Evolutionary conservation across 2,113 vertebrate species (phyloP), one percentile per base, ranked within the genome.

Genomic region (Macaca nemestrina): DNA sequence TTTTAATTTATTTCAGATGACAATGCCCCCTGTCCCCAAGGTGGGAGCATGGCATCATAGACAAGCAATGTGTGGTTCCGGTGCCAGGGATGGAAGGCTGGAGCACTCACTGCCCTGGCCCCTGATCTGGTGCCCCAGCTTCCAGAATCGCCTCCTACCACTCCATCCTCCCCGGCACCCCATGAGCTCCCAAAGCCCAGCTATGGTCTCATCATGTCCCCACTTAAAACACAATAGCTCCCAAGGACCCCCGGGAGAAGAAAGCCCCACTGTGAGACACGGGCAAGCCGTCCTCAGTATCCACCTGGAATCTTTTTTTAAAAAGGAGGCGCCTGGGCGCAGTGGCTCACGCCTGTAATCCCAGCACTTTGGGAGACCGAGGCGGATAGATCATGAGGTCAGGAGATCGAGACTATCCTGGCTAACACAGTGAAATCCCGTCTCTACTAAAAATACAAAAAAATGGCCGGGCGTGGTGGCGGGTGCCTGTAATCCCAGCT

Each of bases 31-130:
- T 14, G 10, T 4, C n/a, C 64, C 27, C 12, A 1, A 64, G 79
- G 3, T 52, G 5, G 30, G 43, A 11, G 16, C 14, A 0, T 0
- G 0, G 43, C 8, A 1, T 7, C 3, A 6, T 0, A 64, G 43
- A 78, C 4, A 27, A 68, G 55, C 27, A 22, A 14, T 35, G 17
- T 14, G 22, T 12, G 20, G 8, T 23, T 10, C 18, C 5, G 3
- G 35, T 1, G 3, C 48, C 11, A 50, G 30, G 3, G 27, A 22
- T 18, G 8, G 18, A 25, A 55, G 6, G 8, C 55, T 30, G 59
- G 73, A 72, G 3, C 14, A 0, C 40, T 5, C 30, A 0, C 55
- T 4, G 9, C 27, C 13, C 80, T 6, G 27, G 61, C 23, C 32
- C 43, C 30, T 1, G 3, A 6, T 40, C 55, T 3, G 6, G 23